These are phyloP conservation scores for Macrocentrus cingulum DNA, from an alignment of 1,140 invertebrate species.

Conservation along the genomic window DNA sequence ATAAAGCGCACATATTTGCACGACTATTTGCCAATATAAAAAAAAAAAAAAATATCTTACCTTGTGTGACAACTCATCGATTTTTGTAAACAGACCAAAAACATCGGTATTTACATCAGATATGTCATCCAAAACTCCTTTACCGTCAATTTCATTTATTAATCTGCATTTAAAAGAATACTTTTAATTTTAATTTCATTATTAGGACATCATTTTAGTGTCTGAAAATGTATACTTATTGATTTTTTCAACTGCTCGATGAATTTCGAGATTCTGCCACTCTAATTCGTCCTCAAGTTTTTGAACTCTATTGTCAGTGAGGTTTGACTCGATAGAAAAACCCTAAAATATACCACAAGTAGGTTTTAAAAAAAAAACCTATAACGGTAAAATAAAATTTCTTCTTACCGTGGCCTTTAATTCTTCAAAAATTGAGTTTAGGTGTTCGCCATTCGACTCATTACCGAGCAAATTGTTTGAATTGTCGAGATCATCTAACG, in stretches of 20 bases:
- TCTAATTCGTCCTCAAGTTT: slow-evolving; percentile 31
- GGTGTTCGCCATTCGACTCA: neutral
- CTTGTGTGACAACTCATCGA: slow-evolving; percentile 1
- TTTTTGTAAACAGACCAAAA: neutral
- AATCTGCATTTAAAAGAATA: too few species aligned
- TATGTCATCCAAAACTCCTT: neutral
- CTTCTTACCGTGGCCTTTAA: slow-evolving; percentile 35
- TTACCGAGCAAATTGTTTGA: slow-evolving; percentile 29
- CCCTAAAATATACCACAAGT: slow-evolving; percentile 28
- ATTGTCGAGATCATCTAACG: slow-evolving; percentile 13
- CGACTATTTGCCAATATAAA: neutral
- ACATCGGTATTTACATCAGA: neutral
- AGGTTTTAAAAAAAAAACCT: neutral
- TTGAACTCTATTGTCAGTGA: slow-evolving; percentile 19
- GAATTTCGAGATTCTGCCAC: slow-evolving; percentile 30
- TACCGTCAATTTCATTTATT: too few species aligned
- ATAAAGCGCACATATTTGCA: neutral
- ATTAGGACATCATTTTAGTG: too few species aligned
- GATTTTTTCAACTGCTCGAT: slow-evolving; percentile 18
- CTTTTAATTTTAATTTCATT: too few species aligned
- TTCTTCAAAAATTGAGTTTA: slow-evolving; percentile 32
- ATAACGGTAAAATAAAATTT: neutral
- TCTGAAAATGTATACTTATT: slow-evolving; percentile 23
- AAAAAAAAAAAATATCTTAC: slow-evolving; percentile 6
- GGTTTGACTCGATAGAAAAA: slow-evolving; percentile 24